phyloP scores from a whole-genome alignment of 2,797 vertebrate genomes.

The Ctenopoma kingsleyae region DNA sequence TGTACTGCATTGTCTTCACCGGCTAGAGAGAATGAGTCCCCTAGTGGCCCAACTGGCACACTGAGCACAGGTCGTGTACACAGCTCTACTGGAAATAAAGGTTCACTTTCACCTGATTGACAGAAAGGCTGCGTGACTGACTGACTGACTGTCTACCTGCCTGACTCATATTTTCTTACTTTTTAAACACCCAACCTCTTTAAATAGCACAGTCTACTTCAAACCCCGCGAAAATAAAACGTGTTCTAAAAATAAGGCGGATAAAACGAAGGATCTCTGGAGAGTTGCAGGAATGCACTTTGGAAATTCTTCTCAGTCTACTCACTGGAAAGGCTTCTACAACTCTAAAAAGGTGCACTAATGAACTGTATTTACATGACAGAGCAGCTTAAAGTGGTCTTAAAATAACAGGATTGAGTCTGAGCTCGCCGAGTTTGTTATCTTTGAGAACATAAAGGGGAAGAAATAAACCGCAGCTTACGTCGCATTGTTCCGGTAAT shows the following conservation, averaged over 20 bases:
- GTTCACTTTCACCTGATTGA: slow-evolving; percentile 66
- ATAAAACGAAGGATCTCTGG: slow-evolving; percentile 60
- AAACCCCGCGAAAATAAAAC: slow-evolving; percentile 41
- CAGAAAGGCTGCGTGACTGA: slow-evolving; percentile 42
- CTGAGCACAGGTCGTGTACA: slow-evolving; percentile 84
- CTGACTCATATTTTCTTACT: slow-evolving; percentile 7
- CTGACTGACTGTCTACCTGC: slow-evolving; percentile 27
- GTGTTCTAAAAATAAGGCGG: slow-evolving; percentile 67
- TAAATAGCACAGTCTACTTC: slow-evolving; percentile 51
- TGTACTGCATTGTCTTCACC: slow-evolving; percentile 52
- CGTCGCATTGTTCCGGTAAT: background rate
- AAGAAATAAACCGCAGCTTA: background rate
- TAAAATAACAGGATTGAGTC: slow-evolving; percentile 37
- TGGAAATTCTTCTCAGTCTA: slow-evolving; percentile 58
- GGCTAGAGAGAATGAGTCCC: slow-evolving; percentile 90
- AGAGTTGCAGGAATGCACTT: slow-evolving; percentile 70
- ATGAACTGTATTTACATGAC: slow-evolving; percentile 47
- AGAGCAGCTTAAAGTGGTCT: slow-evolving; percentile 26
- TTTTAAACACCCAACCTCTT: slow-evolving; percentile 30
- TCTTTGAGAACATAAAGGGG: background rate
- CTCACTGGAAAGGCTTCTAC: slow-evolving; percentile 36
- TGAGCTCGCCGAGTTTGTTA: background rate
- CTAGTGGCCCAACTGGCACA: slow-evolving; percentile 89
- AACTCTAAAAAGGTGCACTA: slow-evolving; percentile 48
- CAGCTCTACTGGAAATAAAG: slow-evolving; percentile 63